Evolutionary conservation across 30 jellyfish, hydroid and myxozoan species (phyloP).

Genomic region (Calvadosia cruxmelitensis): DNA sequence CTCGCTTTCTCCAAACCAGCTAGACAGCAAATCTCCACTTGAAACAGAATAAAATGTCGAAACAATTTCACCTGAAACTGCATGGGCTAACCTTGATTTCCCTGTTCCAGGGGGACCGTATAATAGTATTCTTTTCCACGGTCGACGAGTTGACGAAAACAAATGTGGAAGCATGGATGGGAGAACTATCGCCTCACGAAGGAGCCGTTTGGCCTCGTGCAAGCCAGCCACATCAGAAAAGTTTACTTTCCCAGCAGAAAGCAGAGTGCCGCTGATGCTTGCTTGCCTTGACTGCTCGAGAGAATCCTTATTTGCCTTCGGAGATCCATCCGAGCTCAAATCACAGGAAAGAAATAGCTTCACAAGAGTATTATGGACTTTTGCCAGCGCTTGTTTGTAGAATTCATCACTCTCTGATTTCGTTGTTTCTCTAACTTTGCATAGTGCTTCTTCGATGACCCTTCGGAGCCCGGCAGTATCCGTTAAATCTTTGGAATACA

Average conservation of each 20-base stretch:
- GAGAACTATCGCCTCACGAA: conserved; percentile 80
- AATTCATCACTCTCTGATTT: background rate
- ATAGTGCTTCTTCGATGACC: background rate
- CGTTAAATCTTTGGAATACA: background rate
- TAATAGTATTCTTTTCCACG: conserved; percentile 81
- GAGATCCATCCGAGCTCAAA: background rate
- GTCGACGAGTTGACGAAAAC: conserved; percentile 59
- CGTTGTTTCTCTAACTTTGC: background rate
- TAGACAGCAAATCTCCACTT: conserved; percentile 75
- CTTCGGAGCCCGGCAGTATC: background rate
- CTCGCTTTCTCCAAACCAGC: conserved; percentile 99
- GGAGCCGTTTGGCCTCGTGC: conserved; percentile 55
- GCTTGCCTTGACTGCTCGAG: conserved; percentile 13
- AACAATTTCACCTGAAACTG: conserved; percentile 75
- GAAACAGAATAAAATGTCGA: conserved; percentile 90
- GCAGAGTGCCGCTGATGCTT: conserved; percentile 62
- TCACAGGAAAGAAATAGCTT: background rate
- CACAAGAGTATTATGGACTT: background rate
- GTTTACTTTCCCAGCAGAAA: conserved; percentile 47
- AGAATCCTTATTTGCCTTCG: background rate
- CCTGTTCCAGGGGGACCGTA: conserved; percentile 98
- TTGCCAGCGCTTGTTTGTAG: background rate
- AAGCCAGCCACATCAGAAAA: conserved; percentile 89
- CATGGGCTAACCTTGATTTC: conserved; percentile 82
- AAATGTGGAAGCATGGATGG: conserved; percentile 88